Evolutionary conservation across 2,113 vertebrate genomes (phyloP).

Genomic region (Todiramphus chloris): DNA sequence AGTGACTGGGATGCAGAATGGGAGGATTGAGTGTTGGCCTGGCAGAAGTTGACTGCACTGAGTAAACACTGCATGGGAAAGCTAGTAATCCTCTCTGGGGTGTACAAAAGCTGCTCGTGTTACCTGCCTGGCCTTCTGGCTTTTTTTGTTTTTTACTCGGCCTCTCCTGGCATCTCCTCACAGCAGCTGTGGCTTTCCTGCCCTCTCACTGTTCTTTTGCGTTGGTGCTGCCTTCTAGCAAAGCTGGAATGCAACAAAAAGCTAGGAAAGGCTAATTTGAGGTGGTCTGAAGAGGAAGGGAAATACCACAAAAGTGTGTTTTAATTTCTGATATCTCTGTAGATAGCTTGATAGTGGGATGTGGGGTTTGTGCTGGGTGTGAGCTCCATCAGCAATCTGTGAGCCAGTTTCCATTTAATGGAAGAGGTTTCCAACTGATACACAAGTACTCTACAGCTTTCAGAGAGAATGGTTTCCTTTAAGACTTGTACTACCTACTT

Average conservation of each 20-base stretch:
- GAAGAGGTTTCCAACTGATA: background rate
- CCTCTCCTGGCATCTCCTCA: too few species aligned
- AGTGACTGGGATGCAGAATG: background rate
- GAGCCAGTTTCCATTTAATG: background rate
- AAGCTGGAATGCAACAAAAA: background rate
- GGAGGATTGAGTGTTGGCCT: background rate
- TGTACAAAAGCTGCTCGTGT: accelerated
- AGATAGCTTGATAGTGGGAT: too few species aligned
- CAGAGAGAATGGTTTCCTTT: background rate
- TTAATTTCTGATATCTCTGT: background rate
- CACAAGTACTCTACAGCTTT: background rate
- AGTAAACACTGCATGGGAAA: background rate
- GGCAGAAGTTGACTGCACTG: background rate
- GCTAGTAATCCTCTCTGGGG: too few species aligned
- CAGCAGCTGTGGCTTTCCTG: background rate
- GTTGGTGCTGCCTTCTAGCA: background rate
- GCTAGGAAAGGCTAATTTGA: background rate
- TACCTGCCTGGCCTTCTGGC: background rate
- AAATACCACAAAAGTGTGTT: background rate
- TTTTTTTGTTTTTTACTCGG: background rate
- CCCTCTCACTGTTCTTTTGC: background rate
- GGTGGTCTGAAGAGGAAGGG: background rate
- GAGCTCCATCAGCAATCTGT: background rate
- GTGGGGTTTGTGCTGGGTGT: accelerated
- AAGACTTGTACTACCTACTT: background rate